A percentile compares a stretch with the other conserved stretches of the same genome.
phyloP scores from a whole-genome alignment of 2,797 vertebrate genomes.

The Coregonus ussuriensis region DNA sequence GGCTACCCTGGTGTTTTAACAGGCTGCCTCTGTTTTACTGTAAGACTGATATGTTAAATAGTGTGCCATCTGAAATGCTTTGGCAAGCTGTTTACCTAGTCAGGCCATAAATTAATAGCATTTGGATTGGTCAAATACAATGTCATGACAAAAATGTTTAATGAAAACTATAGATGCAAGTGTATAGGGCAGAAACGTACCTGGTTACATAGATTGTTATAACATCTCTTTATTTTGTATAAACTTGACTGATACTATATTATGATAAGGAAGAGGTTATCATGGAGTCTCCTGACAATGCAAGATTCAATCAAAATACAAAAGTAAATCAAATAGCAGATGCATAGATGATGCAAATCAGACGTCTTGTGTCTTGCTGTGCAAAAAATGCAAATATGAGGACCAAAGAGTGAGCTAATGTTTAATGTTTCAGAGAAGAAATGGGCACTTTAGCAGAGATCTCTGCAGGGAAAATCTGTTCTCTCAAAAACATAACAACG shows the following conservation, averaged over 20 bases:
- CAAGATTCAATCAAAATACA: slow-evolving; percentile 15
- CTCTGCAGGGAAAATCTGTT: slow-evolving; percentile 31
- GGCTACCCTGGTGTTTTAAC: not conserved
- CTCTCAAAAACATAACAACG: slow-evolving; percentile 30
- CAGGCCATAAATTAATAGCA: not conserved
- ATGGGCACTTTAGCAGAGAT: slow-evolving; percentile 44
- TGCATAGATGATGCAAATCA: slow-evolving; percentile 17
- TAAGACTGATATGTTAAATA: slow-evolving; percentile 2
- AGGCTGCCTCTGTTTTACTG: not conserved
- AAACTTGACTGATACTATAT: not conserved
- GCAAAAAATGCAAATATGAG: slow-evolving; percentile 17
- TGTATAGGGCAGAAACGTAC: not conserved
- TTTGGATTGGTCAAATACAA: not conserved
- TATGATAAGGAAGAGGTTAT: not conserved
- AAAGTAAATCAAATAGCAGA: not conserved
- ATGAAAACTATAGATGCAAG: not conserved
- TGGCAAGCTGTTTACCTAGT: not conserved
- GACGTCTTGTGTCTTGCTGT: slow-evolving; percentile 5
- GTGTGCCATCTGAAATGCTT: not conserved
- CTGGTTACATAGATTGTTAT: not conserved
- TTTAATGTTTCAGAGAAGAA: slow-evolving; percentile 36
- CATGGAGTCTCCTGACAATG: slow-evolving; percentile 20
- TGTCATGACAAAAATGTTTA: not conserved
- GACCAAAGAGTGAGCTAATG: slow-evolving; percentile 38
- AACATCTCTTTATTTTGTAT: not conserved